Evolutionary conservation across 2,888 invertebrate species (phyloP).

Genomic region (Apodemia mormo): DNA sequence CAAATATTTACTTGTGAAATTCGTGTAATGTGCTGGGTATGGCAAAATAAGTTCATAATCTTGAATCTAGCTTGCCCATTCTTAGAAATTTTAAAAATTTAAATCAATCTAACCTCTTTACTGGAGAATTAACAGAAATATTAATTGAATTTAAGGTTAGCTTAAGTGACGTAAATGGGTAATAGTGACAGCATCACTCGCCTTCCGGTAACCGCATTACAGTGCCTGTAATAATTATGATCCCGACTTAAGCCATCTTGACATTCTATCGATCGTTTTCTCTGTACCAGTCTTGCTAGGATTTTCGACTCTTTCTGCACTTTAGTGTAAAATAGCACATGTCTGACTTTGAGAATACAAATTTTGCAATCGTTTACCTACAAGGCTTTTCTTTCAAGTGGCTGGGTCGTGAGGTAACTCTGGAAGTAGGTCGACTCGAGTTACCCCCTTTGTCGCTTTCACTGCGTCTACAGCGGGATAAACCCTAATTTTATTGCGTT

Average conservation of each 20-base stretch:
- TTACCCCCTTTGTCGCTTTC: constrained; percentile 61
- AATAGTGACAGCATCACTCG: too few relatives aligned
- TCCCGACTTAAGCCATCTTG: background rate
- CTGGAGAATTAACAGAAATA: too few relatives aligned
- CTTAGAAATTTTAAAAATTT: too few relatives aligned
- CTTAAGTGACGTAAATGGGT: background rate
- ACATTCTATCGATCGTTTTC: constrained; percentile 43
- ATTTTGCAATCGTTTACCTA: constrained; percentile 44
- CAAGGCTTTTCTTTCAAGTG: constrained; percentile 42
- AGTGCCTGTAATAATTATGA: constrained; percentile 19
- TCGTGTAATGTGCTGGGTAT: too few relatives aligned
- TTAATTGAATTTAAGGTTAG: too few relatives aligned
- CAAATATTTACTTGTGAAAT: too few relatives aligned
- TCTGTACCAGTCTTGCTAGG: constrained; percentile 40
- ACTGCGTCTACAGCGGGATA: constrained; percentile 61
- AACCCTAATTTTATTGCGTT: constrained; percentile 75
- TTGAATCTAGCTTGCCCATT: too few relatives aligned
- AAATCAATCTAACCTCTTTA: too few relatives aligned
- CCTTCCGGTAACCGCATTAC: constrained; percentile 28
- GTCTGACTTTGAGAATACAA: constrained; percentile 40
- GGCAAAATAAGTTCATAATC: too few relatives aligned
- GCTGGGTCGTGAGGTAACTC: constrained; percentile 43
- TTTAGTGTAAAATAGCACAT: constrained; percentile 54
- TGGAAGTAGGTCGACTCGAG: constrained; percentile 65
- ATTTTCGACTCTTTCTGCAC: constrained; percentile 56